A percentile compares a stretch with the other conserved stretches of the same genome.
Conservation (phyloP, 2,113 vertebrate species). For the Marmota monax region DNA sequence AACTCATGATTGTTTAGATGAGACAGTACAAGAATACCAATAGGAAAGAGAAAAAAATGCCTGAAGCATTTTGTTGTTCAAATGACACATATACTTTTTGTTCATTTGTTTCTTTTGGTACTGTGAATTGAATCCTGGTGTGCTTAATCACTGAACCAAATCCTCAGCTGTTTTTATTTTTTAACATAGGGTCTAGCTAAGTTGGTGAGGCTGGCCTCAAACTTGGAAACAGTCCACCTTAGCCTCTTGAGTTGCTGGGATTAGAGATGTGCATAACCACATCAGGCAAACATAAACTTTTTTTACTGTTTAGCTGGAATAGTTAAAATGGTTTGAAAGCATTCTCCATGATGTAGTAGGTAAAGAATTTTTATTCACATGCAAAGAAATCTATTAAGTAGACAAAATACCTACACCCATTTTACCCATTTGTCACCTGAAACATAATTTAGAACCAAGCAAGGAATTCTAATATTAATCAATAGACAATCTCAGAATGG, state of each 20-base stretch:
- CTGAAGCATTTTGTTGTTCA: background rate
- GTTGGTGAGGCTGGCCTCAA: too few species aligned
- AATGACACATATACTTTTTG: background rate
- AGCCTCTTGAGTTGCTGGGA: too few species aligned
- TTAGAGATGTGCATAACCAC: too few species aligned
- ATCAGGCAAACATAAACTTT: background rate
- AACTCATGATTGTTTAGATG: background rate
- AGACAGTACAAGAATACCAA: background rate
- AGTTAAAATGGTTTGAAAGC: background rate
- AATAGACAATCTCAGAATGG: background rate
- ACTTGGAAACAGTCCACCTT: too few species aligned
- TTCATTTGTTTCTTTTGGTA: too few species aligned
- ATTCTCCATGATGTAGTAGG: background rate
- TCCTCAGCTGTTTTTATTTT: too few species aligned
- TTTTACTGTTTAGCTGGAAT: background rate
- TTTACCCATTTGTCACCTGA: background rate
- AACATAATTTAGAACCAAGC: background rate
- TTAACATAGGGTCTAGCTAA: too few species aligned
- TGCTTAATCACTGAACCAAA: too few species aligned
- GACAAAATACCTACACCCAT: background rate
- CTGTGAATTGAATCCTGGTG: too few species aligned
- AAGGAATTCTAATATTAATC: background rate
- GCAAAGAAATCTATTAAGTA: background rate
- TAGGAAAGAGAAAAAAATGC: background rate
- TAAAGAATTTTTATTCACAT: background rate